Conservation (phyloP, 2,113 vertebrate genomes). For the Antennarius striatus region DNA sequence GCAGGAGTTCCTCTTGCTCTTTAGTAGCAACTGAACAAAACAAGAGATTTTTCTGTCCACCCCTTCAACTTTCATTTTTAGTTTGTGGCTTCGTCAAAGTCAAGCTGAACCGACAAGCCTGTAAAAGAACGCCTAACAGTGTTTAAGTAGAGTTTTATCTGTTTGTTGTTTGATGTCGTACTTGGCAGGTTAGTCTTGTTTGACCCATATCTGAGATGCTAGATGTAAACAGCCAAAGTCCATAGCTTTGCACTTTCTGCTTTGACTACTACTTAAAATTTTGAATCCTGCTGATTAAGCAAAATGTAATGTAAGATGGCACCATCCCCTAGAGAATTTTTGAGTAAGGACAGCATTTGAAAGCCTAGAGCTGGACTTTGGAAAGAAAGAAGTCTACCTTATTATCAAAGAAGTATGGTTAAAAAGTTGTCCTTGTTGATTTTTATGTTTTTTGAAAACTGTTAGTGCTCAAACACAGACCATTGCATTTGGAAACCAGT, state of each 20-base stretch:
- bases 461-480: slow-evolving; percentile 26
- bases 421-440: slow-evolving; percentile 3
- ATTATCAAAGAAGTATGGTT: slow-evolving; percentile 18
- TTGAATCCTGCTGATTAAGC: slow-evolving; percentile 64
- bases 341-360: slow-evolving; percentile 27
- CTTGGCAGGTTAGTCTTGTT: slow-evolving; percentile 62
- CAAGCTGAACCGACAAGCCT: slow-evolving; percentile 30
- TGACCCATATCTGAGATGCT: slow-evolving; percentile 65
- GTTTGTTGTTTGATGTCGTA: slow-evolving; percentile 36
- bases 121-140: slow-evolving; percentile 5
- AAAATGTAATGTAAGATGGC: slow-evolving; percentile 45
- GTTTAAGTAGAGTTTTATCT: slow-evolving; percentile 15
- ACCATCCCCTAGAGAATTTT: slow-evolving; percentile 25
- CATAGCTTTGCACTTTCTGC: slow-evolving; percentile 65
- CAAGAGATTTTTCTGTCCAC: slow-evolving; percentile 45
- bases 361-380: slow-evolving; percentile 25
- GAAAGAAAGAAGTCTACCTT: slow-evolving; percentile 55
- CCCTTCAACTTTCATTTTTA: slow-evolving; percentile 50
- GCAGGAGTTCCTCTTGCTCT: slow-evolving; percentile 38
- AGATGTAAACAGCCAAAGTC: slow-evolving; percentile 71
- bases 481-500: slow-evolving; percentile 66
- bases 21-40: slow-evolving; percentile 54
- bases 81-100: slow-evolving; percentile 38
- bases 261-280: slow-evolving; percentile 38
- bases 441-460: slow-evolving; percentile 32